Conservation (phyloP, 2,888 invertebrate genomes). For the Leptinotarsa juncta region DNA sequence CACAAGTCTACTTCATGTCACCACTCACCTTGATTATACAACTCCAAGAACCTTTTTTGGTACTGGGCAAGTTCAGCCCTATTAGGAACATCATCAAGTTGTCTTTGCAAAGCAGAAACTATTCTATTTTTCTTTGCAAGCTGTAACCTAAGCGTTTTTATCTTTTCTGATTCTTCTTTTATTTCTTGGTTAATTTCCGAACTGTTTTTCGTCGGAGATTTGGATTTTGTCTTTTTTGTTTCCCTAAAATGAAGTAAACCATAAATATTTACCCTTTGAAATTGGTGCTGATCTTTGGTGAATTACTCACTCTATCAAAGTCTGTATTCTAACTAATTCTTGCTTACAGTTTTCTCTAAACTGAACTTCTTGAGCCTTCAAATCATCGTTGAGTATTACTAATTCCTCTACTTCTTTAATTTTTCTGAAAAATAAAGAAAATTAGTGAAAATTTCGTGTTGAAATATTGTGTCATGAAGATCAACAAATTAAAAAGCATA, state of each 20-base stretch:
- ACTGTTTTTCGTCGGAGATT: slow-evolving; percentile 62
- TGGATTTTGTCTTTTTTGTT: slow-evolving; percentile 63
- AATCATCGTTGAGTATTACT: slow-evolving; percentile 76
- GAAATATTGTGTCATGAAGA: too few species aligned
- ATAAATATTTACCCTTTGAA: neutral
- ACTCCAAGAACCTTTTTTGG: slow-evolving; percentile 93
- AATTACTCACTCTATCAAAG: slow-evolving; percentile 62
- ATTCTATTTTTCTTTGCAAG: slow-evolving; percentile 84
- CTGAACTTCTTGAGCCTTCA: slow-evolving; percentile 78
- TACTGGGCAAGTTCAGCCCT: slow-evolving; percentile 95
- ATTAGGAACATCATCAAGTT: slow-evolving; percentile 93
- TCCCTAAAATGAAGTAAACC: slow-evolving; percentile 62
- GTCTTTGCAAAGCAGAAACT: slow-evolving; percentile 83
- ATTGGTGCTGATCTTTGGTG: neutral
- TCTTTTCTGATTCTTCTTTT: slow-evolving; percentile 73
- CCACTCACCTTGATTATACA: slow-evolving; percentile 87
- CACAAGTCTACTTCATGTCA: too few species aligned
- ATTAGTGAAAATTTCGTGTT: neutral
- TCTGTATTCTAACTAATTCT: slow-evolving; percentile 66
- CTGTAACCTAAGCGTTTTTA: slow-evolving; percentile 74
- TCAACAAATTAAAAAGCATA: too few species aligned
- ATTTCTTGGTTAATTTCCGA: slow-evolving; percentile 68
- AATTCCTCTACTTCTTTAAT: slow-evolving; percentile 70
- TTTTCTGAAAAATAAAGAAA: slow-evolving; percentile 14
- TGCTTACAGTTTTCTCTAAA: slow-evolving; percentile 81